Base-by-base conservation (phyloP, 2,797 vertebrate genomes). In the Phataginus tricuspis region DNA sequence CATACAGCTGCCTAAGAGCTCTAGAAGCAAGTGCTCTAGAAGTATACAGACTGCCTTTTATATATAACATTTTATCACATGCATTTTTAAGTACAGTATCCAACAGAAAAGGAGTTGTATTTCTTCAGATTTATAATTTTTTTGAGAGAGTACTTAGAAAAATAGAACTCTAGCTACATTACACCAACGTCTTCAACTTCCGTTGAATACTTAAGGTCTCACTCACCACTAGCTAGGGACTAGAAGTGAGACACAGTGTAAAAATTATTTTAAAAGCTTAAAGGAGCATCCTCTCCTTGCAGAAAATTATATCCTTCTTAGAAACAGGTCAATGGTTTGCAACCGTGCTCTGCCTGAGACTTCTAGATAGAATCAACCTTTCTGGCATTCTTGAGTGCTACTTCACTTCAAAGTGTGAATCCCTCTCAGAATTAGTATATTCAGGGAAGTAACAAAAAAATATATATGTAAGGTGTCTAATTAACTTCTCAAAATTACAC, bases 241-340 rank as follows among this genome's bases (percentile, higher is more conserved):
- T 31, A 51, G 53, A 95, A 78, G 82, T 90, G 89, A 94, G 49
- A 84, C 79, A 66, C 18, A 39, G 63, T 61, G 13, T 57, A 93
- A 95, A 94, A 74, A n/a, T 37, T 57, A 49, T 80, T 93, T 97
- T 90, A 84, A 86, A 96, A 92, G 37, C 78, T 91, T 77, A 80
- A 95, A 94, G 16, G 55, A 84, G 57, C 78, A 75, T 78, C 59
- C 23, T 91, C 92, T 96, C 42, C 61, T 95, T 72, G 71, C 39
- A 74, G 78, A 94, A 91, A 91, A 95, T 86, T 63, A 39, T 27
- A 88, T 79, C 66, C 51, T 7, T 68, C 39, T 1, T 49, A 77
- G 64, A 86, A 95, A 55, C 64, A 86, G 57, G 90, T 96, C 93
- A 84, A 7, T 34, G 55, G 42, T 34, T 59, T 0, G 0, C 45